Base-by-base conservation (phyloP, 2,113 vertebrate species). In the Ceratotherium simum region DNA sequence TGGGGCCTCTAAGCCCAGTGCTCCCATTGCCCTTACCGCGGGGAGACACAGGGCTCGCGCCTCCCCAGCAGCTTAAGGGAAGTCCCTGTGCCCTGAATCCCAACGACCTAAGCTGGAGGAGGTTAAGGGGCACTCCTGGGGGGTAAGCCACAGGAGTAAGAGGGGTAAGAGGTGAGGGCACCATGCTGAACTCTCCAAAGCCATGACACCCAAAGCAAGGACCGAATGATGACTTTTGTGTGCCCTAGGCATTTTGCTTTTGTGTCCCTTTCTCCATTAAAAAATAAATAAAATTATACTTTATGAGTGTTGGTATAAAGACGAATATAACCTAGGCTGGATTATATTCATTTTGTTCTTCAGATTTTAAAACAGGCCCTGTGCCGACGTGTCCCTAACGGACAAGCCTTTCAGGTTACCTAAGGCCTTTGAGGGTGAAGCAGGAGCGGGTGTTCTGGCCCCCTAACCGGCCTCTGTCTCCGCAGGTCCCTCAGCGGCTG, bases 401-500 rank as follows among this genome's bases (percentile, higher is more conserved):
- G 23, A 36, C 36, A 36, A 6, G 33, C 3, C 14, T 27, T 60
- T 33, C 33, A 1, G 79, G 36, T 33, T 39, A 76, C 8, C 51
- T 62, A 69, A 4, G 18, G 58, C 58, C 27, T 25, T 8, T 3
- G 8, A 17, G 3, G 12, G 51, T 17, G 9, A 39, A 29, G 56
- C 62, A 2, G 46, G n/a, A 93, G 20, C 12, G 0, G 8, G 36
- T 6, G 54, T 16, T 54, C 58, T 6, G 33, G n/a, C 54, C 20
- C 36, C 48, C 96, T 98, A 93, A 97, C 58, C 1, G 1, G 46
- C 84, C 78, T 97, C 82, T 97, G 92, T 93, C 98, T 95, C 97
- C 5, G 1, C 98, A 99, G 99, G 99, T 99, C 58, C 98, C 99
- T 36, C 99, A 99, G 95, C 99, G 99, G 99, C 99, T 98, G 98